phyloP scores from a whole-genome alignment of 1,140 invertebrate genomes.

The Steinernema feltiae region DNA sequence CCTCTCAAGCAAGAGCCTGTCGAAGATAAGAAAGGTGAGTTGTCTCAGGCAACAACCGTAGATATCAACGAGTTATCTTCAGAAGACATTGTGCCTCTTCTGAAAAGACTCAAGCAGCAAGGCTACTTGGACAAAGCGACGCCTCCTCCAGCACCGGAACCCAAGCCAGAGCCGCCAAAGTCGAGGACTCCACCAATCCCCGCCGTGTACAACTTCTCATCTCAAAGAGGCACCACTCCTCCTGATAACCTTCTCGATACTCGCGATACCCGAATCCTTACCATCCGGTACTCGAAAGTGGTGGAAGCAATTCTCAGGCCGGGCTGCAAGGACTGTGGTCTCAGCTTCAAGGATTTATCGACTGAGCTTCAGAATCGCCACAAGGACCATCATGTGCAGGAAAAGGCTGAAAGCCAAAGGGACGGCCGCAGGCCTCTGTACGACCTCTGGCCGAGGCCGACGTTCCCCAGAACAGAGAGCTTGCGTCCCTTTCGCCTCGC shows the following conservation, averaged over 20 bases:
- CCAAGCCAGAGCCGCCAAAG: constrained; percentile 5
- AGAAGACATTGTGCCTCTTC: not conserved
- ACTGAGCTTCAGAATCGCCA: not conserved
- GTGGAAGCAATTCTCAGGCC: not conserved
- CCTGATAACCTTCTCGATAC: constrained; percentile 8
- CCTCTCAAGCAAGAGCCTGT: constrained; percentile 21
- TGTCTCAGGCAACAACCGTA: too few relatives aligned
- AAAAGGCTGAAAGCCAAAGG: too few relatives aligned
- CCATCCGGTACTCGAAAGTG: constrained; percentile 3
- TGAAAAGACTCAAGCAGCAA: constrained; percentile 26
- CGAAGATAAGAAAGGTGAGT: constrained; percentile 30
- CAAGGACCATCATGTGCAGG: not conserved
- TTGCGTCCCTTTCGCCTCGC: too few relatives aligned
- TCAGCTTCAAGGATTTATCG: not conserved
- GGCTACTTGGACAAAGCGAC: constrained; percentile 24
- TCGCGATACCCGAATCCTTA: not conserved
- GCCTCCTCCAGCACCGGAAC: constrained; percentile 18
- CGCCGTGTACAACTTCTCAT: constrained; percentile 1
- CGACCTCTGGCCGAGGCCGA: too few relatives aligned
- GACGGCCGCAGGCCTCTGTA: too few relatives aligned
- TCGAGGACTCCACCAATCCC: constrained; percentile 18
- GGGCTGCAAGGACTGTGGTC: constrained; percentile 7
- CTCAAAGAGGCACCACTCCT: constrained; percentile 11
- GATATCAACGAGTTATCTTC: too few relatives aligned
- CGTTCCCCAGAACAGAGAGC: too few relatives aligned